phyloP scores from a whole-genome alignment of 1,140 invertebrate genomes.

The Meloidogyne hapla region DNA sequence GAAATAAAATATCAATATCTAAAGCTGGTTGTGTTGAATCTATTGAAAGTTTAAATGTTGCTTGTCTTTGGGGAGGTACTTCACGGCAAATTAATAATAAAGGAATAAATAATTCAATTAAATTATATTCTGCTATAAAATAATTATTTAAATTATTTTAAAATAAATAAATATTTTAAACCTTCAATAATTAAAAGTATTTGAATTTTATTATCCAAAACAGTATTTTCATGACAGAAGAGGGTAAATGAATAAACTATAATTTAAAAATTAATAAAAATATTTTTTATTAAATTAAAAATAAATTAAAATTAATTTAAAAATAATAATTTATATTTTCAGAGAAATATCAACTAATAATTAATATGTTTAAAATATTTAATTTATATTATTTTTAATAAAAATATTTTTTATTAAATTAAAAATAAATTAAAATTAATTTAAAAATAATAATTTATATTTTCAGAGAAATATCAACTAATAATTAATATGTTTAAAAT shows the following conservation, averaged over 20 bases:
- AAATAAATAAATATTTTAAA: conserved; percentile 20
- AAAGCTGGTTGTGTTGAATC: conserved; percentile 30
- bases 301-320: too few species aligned
- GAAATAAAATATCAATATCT: conserved; percentile 40
- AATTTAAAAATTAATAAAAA: too few species aligned
- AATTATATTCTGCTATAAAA: conserved; percentile 21
- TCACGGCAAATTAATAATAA: conserved; percentile 41
- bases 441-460: too few species aligned
- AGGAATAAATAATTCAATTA: conserved; percentile 30
- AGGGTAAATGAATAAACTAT: too few species aligned
- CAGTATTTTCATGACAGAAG: not conserved
- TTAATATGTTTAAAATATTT: too few species aligned
- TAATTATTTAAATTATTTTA: not conserved
- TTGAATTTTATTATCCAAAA: conserved; percentile 35
- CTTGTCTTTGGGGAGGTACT: conserved; percentile 28
- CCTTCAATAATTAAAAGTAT: conserved; percentile 23
- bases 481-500: too few species aligned
- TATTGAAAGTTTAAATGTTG: conserved; percentile 42
- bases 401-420: too few species aligned
- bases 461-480: too few species aligned
- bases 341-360: too few species aligned
- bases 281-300: not conserved
- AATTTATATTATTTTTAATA: too few species aligned
- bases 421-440: too few species aligned
- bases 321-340: too few species aligned